phyloP scores from a whole-genome alignment of 2,797 vertebrate genomes.

The Melanogrammus aeglefinus region DNA sequence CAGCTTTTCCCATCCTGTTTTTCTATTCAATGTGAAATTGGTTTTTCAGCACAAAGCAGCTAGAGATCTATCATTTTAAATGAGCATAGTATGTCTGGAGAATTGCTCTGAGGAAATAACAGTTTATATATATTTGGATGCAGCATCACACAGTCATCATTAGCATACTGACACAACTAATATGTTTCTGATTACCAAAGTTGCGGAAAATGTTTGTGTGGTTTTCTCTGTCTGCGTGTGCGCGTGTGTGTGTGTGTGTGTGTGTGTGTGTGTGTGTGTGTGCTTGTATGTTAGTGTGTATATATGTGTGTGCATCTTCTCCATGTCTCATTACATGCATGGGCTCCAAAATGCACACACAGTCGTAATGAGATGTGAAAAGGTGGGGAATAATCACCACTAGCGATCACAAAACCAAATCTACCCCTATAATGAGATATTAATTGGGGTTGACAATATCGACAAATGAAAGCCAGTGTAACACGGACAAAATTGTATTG shows the following conservation, averaged over 20 bases:
- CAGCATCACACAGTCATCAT: slow-evolving; percentile 31
- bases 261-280: not conserved
- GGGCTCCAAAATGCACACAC: slow-evolving; percentile 16
- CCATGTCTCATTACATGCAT: slow-evolving; percentile 1
- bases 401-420: slow-evolving; percentile 58
- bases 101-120: slow-evolving; percentile 31
- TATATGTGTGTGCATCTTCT: not conserved
- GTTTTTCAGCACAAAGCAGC: not conserved
- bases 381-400: slow-evolving; percentile 45
- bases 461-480: slow-evolving; percentile 46
- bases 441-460: slow-evolving; percentile 43
- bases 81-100: not conserved
- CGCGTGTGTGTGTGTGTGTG: slow-evolving; percentile 18
- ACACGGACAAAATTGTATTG: slow-evolving; percentile 56
- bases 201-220: slow-evolving; percentile 7
- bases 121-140: slow-evolving; percentile 11
- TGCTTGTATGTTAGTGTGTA: not conserved
- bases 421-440: slow-evolving; percentile 69
- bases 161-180: slow-evolving; percentile 17
- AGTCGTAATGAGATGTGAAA: slow-evolving; percentile 28
- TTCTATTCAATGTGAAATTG: not conserved
- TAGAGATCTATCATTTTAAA: not conserved
- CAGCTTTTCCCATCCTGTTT: slow-evolving; percentile 1
- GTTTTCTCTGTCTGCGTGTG: slow-evolving; percentile 5
- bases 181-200: slow-evolving; percentile 31